Percentiles rank a stretch among this genome's conserved stretches.
These are phyloP conservation scores for Spheniscus mendiculus DNA, from an alignment of 2,113 vertebrate species.

Conservation along the genomic window DNA sequence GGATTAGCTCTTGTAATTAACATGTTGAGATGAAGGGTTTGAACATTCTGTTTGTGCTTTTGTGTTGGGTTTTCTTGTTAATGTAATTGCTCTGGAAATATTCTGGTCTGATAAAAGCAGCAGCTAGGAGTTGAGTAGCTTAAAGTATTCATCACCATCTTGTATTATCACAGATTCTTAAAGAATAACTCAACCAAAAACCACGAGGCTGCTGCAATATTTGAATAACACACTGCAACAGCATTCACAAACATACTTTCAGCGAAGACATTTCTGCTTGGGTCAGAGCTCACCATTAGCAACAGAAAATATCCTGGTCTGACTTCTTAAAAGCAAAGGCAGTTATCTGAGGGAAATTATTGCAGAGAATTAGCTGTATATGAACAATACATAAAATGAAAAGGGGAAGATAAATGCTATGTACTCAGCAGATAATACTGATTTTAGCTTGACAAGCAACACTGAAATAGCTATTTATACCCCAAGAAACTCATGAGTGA, in stretches of 20 bases:
- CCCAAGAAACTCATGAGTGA: not conserved
- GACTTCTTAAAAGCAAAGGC: not conserved
- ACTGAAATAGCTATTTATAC: not conserved
- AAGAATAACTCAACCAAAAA: not conserved
- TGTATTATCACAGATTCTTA: not conserved
- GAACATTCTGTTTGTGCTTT: not conserved
- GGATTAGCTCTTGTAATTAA: not conserved
- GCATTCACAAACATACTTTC: not conserved
- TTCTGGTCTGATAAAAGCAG: not conserved
- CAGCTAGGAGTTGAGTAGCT: not conserved
- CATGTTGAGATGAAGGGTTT: not conserved
- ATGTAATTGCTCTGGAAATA: not conserved
- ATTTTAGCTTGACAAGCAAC: slow-evolving; percentile 28
- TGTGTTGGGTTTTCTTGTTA: not conserved
- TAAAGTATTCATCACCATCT: not conserved
- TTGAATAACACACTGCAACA: not conserved
- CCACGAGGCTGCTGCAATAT: not conserved
- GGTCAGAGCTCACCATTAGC: not conserved
- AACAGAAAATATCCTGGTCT: not conserved
- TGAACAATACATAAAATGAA: not conserved
- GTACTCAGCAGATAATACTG: not conserved
- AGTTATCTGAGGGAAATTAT: not conserved
- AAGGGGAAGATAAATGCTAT: not conserved
- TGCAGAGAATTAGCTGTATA: not conserved
- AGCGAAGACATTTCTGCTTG: not conserved